phyloP scores from a whole-genome alignment of 2,113 vertebrate genomes.

The Mirza zaza region DNA sequence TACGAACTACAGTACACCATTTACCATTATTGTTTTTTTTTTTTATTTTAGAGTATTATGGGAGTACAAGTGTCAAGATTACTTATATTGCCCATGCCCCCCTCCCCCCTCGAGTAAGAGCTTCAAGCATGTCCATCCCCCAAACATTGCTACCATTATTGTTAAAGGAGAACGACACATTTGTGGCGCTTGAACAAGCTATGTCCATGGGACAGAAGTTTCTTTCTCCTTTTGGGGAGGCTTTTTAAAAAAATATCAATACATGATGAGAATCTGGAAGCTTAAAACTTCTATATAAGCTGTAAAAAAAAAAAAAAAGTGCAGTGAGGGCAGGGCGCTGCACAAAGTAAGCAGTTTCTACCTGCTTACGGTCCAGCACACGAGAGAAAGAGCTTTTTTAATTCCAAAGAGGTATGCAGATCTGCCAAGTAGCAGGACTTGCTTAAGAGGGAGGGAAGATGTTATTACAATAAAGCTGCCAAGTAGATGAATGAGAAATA shows the following conservation, averaged over 20 bases:
- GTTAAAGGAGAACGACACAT: background rate
- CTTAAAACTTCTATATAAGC: background rate
- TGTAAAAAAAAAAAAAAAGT: background rate
- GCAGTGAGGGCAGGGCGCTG: fast-evolving
- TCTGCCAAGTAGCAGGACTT: background rate
- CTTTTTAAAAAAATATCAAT: background rate
- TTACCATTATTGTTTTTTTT: background rate
- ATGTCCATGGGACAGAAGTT: background rate
- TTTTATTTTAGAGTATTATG: no score
- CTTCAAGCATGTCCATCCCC: no score
- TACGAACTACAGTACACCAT: fast-evolving
- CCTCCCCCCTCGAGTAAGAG: no score
- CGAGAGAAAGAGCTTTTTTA: background rate
- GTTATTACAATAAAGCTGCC: background rate
- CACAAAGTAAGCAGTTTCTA: background rate
- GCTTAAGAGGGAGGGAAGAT: background rate
- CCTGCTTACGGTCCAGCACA: background rate
- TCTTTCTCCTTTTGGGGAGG: background rate
- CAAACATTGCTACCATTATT: no score
- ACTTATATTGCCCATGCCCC: no score
- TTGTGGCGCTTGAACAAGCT: background rate
- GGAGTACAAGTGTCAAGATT: no score
- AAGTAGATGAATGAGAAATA: conserved; percentile 28
- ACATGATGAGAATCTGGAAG: background rate
- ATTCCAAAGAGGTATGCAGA: background rate